A percentile compares a stretch with the other conserved stretches of the same genome.
phyloP scores from a whole-genome alignment of 2,888 invertebrate species.

The Netelia virgata region DNA sequence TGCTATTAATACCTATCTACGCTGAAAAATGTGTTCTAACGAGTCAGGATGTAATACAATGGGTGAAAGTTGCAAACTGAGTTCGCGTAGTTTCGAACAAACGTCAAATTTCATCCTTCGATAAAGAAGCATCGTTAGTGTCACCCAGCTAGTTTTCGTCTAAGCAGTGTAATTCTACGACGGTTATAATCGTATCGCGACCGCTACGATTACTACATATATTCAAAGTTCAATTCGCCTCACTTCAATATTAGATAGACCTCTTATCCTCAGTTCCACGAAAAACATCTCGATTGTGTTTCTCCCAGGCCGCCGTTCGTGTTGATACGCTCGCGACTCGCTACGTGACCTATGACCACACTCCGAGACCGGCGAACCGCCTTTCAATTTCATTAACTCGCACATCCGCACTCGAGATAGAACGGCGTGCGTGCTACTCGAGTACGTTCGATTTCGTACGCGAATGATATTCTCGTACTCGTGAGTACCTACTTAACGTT shows the following conservation, averaged over 20 bases:
- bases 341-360: constrained; percentile 58
- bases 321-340: constrained; percentile 48
- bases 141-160: not conserved
- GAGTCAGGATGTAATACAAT: too few relatives aligned
- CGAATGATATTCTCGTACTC: not conserved
- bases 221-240: constrained; percentile 57
- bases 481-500: not conserved
- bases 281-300: constrained; percentile 61
- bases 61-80: too few relatives aligned
- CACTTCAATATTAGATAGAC: constrained; percentile 29
- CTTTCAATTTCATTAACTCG: constrained; percentile 77
- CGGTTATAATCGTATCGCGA: not conserved
- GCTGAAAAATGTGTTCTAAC: too few relatives aligned
- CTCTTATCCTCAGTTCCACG: constrained; percentile 51
- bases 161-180: not conserved
- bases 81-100: not conserved
- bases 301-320: constrained; percentile 11
- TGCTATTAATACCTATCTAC: too few relatives aligned
- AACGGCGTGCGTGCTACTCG: constrained; percentile 8
- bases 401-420: constrained; percentile 53
- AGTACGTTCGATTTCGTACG: constrained; percentile 30
- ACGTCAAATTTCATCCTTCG: not conserved
- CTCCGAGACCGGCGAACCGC: constrained; percentile 33
- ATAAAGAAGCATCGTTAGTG: not conserved
- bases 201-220: constrained; percentile 5